Evolutionary conservation across 1,140 invertebrate species (phyloP), one percentile per base, ranked within the genome.

Genomic region (Papilio xuthus): DNA sequence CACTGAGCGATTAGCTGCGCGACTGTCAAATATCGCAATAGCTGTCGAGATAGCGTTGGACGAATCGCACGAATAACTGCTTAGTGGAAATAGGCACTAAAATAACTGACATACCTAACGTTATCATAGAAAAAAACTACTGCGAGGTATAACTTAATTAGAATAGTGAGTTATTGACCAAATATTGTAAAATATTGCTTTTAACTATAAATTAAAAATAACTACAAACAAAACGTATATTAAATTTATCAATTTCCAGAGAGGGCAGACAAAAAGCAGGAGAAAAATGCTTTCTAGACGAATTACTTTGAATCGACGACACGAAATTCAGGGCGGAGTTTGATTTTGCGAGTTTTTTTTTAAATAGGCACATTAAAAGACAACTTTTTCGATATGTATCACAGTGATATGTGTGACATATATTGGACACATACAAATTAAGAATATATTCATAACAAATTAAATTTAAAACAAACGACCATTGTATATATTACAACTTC

Each of bases 391-490:
- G 74, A 76, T 76, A 76, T 76, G 74, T 76, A 76, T 76, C 56
- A 76, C 74, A 76, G 56, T 63, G 74, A 76, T 76, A 76, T 74
- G 72, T 76, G 74, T 63, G 74, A 76, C 20, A 63, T 60, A 76
- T 56, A 75, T 60, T 76, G 56, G 74, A 76, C 74, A 32, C 56
- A 63, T 63, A 60, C 23, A 63, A 28, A 28, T 28, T 50, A 18
- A 32, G n/a, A 60, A 53, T 60, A 60, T 60, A 42, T 23, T 10
- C 9, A 32, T 28, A 23, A 41, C 15, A 37, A 47, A 23, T 26
- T 53, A 32, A 53, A 18, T 53, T 44, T 76, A 42, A 42, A 44
- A 60, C 20, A 63, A 63, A 26, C 15, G 41, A 56, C 15, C 28
- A 70, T 6, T 6, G n/a, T 1, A n/a, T 20, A 8, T 44, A 44